Conservation (phyloP, 53 echinoderm and acorn worm genomes). For the Paracentrotus lividus region DNA sequence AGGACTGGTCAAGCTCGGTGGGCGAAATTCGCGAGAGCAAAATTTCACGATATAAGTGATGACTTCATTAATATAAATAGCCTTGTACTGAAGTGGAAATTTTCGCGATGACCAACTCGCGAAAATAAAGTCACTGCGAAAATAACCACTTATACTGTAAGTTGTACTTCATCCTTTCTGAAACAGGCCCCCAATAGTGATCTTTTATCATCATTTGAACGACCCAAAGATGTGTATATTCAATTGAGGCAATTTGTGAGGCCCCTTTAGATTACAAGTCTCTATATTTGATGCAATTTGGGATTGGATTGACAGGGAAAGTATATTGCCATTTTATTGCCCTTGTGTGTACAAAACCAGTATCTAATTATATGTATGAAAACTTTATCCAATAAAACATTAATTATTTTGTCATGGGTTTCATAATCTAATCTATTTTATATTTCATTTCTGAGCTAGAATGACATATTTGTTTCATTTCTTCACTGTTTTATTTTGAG, state of each 20-base stretch:
- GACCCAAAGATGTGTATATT: not conserved
- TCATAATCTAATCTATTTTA: not conserved
- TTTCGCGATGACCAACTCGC: no score
- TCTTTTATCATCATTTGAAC: not conserved
- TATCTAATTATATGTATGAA: not conserved
- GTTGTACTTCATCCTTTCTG: no score
- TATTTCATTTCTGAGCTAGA: not conserved
- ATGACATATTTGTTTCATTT: not conserved
- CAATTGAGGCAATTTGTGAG: not conserved
- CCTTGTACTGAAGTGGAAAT: no score
- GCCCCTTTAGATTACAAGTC: not conserved
- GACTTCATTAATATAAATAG: no score
- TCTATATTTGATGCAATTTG: not conserved
- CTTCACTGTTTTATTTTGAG: not conserved
- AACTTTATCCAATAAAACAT: not conserved
- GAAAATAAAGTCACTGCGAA: no score
- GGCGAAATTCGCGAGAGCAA: no score
- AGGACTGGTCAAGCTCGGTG: no score
- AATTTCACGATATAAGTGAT: no score
- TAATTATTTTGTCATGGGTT: not conserved
- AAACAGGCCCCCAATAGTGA: not conserved
- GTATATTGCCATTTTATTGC: constrained; percentile 17
- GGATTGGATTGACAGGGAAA: not conserved
- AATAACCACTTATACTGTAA: no score
- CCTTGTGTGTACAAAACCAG: not conserved